These are phyloP conservation scores for Trichopoda pennipes DNA, from an alignment of 2,888 invertebrate species.

Conservation along the genomic window DNA sequence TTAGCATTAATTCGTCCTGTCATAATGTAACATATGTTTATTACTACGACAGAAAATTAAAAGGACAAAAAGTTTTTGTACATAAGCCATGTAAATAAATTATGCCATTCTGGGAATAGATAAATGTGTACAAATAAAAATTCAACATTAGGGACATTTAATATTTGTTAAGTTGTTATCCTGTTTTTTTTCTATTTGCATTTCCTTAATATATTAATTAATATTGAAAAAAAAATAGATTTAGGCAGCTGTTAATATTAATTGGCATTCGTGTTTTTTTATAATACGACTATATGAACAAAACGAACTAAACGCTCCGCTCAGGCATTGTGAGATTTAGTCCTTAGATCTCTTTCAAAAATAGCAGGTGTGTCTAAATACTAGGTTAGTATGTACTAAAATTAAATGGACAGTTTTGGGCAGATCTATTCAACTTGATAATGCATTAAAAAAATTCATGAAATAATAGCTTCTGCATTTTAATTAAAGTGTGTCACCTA, in stretches of 20 bases:
- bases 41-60: neutral
- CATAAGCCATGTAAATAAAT: conserved; percentile 34
- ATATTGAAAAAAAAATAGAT: neutral
- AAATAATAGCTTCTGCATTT: too few relatives aligned
- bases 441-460: too few relatives aligned
- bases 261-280: conserved; percentile 49
- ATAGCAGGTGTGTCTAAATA: too few relatives aligned
- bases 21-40: neutral
- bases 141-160: conserved; percentile 29
- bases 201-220: conserved; percentile 2
- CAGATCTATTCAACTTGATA: too few relatives aligned
- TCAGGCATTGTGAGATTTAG: too few relatives aligned
- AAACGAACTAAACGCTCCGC: too few relatives aligned
- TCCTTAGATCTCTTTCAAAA: too few relatives aligned
- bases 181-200: neutral
- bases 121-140: neutral
- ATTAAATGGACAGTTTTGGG: too few relatives aligned
- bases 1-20: too few relatives aligned
- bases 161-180: conserved; percentile 42
- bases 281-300: too few relatives aligned
- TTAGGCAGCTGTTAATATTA: conserved; percentile 57
- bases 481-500: too few relatives aligned
- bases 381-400: too few relatives aligned
- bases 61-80: neutral
- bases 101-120: conserved; percentile 23